phyloP scores from a whole-genome alignment of 2,113 vertebrate genomes.

The Lasiurus cinereus region DNA sequence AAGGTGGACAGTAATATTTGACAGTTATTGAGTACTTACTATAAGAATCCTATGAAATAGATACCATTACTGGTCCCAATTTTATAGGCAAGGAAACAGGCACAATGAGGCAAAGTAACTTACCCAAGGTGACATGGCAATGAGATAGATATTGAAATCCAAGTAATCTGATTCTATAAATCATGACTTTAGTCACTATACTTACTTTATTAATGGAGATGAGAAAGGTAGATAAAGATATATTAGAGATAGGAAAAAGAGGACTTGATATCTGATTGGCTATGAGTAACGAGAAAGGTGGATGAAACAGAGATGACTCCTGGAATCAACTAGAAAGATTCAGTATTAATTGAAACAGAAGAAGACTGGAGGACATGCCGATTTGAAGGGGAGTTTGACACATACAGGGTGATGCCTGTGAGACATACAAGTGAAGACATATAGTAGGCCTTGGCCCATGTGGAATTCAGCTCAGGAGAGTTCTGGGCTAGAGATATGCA shows the following conservation, averaged over 20 bases:
- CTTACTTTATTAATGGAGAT: not conserved
- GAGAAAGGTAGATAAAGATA: not conserved
- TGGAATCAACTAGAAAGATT: not conserved
- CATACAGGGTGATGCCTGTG: not conserved
- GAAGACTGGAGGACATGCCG: not conserved
- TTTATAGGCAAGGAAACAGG: constrained; percentile 26
- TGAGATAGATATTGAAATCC: not conserved
- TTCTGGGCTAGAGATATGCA: not conserved
- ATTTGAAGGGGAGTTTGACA: not conserved
- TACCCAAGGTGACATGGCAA: not conserved
- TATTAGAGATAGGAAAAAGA: not conserved
- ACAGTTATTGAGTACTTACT: not conserved
- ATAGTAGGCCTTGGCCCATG: not conserved
- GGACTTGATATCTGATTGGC: not conserved
- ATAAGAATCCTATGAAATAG: not conserved
- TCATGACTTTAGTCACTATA: not conserved
- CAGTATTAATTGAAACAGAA: not conserved
- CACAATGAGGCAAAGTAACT: not conserved
- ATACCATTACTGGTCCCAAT: not conserved
- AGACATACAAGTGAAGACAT: not conserved
- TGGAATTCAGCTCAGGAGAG: not conserved
- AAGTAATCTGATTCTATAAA: not conserved
- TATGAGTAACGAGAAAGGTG: not conserved
- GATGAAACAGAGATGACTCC: not conserved
- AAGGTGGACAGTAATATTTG: not conserved